Evolutionary conservation across 1,140 invertebrate genomes (phyloP).

Genomic region (Trachelipus rathkii): DNA sequence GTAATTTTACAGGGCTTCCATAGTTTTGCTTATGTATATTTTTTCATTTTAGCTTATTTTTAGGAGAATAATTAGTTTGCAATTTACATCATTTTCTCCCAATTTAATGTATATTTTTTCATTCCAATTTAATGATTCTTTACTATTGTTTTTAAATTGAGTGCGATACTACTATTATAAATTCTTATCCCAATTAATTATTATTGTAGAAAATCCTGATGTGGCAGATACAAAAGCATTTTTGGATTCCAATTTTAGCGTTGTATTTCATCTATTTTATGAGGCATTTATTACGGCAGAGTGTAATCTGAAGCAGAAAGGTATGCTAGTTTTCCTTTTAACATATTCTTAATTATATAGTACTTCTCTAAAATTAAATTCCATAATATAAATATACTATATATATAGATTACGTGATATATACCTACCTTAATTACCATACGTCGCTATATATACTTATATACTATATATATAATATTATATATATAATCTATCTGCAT

Average conservation of each 20-base stretch:
- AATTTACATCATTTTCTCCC: background rate
- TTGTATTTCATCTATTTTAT: slow-evolving; percentile 91
- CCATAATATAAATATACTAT: slow-evolving; percentile 20
- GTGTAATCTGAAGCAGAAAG: slow-evolving; percentile 81
- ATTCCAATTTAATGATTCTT: background rate
- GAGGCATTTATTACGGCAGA: slow-evolving; percentile 90
- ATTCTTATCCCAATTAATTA: slow-evolving; percentile 14
- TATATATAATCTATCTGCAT: no score
- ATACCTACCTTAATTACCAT: no score
- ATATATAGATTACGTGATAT: no score
- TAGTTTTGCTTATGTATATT: no score
- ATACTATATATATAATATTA: no score
- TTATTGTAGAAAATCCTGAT: slow-evolving; percentile 82
- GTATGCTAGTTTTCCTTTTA: slow-evolving; percentile 55
- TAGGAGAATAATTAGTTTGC: background rate
- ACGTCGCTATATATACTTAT: no score
- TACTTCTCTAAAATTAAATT: background rate
- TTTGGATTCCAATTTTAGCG: slow-evolving; percentile 89
- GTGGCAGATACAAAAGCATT: slow-evolving; percentile 80
- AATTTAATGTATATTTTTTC: background rate
- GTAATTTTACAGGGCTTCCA: no score
- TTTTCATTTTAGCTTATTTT: no score
- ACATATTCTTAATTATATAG: background rate
- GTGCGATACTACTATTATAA: background rate
- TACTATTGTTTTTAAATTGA: background rate